phyloP scores from a whole-genome alignment of 2,113 vertebrate genomes.

The Nibea albiflora region DNA sequence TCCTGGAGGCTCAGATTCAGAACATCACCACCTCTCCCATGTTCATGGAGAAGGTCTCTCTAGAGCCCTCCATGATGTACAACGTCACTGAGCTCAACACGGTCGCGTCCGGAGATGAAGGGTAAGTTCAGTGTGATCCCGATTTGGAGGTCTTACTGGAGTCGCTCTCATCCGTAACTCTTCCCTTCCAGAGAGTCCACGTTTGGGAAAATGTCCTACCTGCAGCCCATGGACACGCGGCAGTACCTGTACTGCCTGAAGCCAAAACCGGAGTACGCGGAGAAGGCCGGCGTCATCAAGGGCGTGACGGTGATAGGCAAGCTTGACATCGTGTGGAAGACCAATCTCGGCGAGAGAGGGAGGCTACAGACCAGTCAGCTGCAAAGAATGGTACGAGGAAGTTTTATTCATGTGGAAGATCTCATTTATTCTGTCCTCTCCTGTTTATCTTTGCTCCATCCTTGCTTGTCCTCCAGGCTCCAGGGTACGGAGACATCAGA shows the following conservation, averaged over 20 bases:
- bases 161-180: not conserved
- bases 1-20: constrained; percentile 99
- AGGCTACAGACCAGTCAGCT: constrained; percentile 98
- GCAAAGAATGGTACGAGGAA: constrained; percentile 91
- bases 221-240: constrained; percentile 97
- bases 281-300: constrained; percentile 98
- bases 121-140: constrained; percentile 78
- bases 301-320: constrained; percentile 98
- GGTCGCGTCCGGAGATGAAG: constrained; percentile 80
- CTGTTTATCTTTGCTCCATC: not conserved
- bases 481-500: constrained; percentile 96
- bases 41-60: constrained; percentile 99
- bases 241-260: constrained; percentile 98
- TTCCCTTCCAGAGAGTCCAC: constrained; percentile 88
- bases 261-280: constrained; percentile 96
- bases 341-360: constrained; percentile 96
- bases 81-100: constrained; percentile 95
- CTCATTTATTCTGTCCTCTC: not conserved
- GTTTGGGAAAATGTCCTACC: constrained; percentile 95
- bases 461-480: constrained; percentile 85
- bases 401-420: not conserved
- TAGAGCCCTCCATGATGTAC: constrained; percentile 98
- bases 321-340: constrained; percentile 99
- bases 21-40: constrained; percentile 99
- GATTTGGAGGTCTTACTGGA: no score